phyloP scores from a whole-genome alignment of 2,888 invertebrate species.

The Anticlea derivata region DNA sequence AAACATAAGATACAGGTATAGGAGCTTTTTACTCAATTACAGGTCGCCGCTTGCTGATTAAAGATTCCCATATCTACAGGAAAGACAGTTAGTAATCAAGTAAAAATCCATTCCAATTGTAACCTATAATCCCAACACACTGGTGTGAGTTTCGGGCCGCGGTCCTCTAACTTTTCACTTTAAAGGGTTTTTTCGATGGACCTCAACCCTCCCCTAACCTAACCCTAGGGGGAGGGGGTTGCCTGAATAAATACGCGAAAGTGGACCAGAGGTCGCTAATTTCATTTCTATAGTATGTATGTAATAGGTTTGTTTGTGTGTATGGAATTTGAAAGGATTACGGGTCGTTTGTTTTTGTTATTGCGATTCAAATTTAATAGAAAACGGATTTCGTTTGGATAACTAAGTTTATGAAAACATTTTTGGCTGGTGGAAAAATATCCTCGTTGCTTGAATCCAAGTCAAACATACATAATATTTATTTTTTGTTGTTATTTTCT shows the following conservation, averaged over 20 bases:
- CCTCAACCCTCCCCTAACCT: conserved; percentile 27
- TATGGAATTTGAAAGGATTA: conserved; percentile 21
- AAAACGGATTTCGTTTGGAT: conserved; percentile 14
- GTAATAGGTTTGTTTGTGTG: conserved; percentile 33
- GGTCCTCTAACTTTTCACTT: conserved; percentile 64
- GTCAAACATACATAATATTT: too few species aligned
- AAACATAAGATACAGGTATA: too few species aligned
- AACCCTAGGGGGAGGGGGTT: conserved; percentile 36
- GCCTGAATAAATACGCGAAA: conserved; percentile 59
- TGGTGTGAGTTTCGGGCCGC: conserved; percentile 29
- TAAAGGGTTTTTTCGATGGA: conserved; percentile 69
- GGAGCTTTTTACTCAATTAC: too few species aligned
- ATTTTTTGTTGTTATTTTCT: too few species aligned
- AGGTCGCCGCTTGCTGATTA: too few species aligned
- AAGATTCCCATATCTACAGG: too few species aligned
- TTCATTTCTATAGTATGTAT: conserved; percentile 48
- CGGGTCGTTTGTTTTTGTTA: conserved; percentile 16
- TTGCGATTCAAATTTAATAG: conserved; percentile 23
- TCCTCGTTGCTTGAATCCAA: too few species aligned
- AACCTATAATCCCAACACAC: conserved; percentile 10
- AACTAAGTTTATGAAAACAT: background rate
- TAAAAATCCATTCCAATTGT: conserved; percentile 6
- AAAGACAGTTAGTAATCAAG: background rate
- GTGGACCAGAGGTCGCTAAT: conserved; percentile 57
- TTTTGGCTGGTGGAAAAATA: background rate